A percentile compares a stretch with the other conserved stretches of the same genome.
phyloP scores from a whole-genome alignment of 2,888 invertebrate genomes.

The Eupithecia tripunctaria region DNA sequence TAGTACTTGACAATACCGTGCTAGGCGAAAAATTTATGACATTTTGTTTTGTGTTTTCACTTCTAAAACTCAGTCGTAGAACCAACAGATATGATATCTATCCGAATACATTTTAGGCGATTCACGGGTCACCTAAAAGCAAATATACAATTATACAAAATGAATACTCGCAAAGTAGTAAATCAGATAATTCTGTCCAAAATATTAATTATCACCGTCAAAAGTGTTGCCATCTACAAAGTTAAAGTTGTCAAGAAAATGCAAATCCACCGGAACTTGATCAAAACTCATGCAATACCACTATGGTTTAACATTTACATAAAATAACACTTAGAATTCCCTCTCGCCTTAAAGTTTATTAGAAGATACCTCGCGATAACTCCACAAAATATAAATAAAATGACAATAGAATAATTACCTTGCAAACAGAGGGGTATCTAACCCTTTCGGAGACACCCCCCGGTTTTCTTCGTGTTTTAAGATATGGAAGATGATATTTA shows the following conservation, averaged over 20 bases:
- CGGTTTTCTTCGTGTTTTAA: conserved; percentile 7
- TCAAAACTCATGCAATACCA: conserved; percentile 54
- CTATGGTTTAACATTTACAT: conserved; percentile 76
- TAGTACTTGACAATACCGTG: too few relatives aligned
- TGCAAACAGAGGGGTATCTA: conserved; percentile 61
- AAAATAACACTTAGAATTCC: conserved; percentile 80
- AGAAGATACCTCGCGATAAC: conserved; percentile 77
- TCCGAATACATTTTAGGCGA: background rate
- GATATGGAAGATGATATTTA: conserved; percentile 6
- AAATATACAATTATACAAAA: background rate
- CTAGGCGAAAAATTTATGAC: background rate
- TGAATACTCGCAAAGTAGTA: background rate
- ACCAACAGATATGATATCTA: background rate
- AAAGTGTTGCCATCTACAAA: conserved; percentile 25
- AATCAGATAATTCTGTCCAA: background rate
- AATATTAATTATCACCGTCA: conserved; percentile 10
- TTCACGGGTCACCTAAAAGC: background rate
- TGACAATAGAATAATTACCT: conserved; percentile 79
- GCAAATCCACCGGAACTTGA: conserved; percentile 43
- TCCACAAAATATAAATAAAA: conserved; percentile 80
- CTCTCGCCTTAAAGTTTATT: conserved; percentile 73
- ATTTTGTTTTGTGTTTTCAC: background rate
- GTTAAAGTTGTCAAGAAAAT: conserved; percentile 40
- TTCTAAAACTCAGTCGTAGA: background rate
- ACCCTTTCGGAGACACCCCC: conserved; percentile 52